Conservation (phyloP, 2,113 vertebrate species). For the Tauraco erythrolophus region DNA sequence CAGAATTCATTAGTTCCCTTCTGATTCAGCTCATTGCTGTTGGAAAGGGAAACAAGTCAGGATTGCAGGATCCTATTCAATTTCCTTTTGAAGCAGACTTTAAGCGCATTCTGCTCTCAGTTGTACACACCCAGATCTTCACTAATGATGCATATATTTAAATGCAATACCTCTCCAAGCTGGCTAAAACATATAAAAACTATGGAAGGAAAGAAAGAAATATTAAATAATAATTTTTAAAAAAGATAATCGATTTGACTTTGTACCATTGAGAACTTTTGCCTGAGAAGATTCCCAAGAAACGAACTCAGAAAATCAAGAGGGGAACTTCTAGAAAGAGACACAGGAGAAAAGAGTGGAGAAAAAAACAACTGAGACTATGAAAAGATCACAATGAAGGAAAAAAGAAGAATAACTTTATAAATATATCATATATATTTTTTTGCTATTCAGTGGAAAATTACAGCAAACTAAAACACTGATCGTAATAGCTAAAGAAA, state of each 20-base stretch:
- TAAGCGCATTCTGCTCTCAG: neutral
- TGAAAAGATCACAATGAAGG: neutral
- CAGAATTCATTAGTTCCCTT: constrained; percentile 69
- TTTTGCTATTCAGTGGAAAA: neutral
- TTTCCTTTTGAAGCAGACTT: constrained; percentile 52
- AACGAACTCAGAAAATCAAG: neutral
- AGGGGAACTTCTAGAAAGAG: neutral
- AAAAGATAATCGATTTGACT: neutral
- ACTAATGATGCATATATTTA: neutral
- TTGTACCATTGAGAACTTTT: neutral
- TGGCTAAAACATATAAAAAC: neutral
- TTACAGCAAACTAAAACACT: neutral
- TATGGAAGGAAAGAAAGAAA: neutral
- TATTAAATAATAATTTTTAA: neutral
- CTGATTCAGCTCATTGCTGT: constrained; percentile 56
- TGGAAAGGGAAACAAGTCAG: constrained; percentile 46
- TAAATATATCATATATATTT: neutral
- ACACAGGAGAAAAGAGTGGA: neutral
- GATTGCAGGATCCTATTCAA: constrained; percentile 43
- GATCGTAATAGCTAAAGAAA: neutral
- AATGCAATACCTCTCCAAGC: neutral
- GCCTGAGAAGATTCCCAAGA: neutral
- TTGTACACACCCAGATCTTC: neutral
- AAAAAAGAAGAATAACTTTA: neutral
- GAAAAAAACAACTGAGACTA: neutral